Base-by-base conservation (phyloP, 2,888 invertebrate species). In the Hyposoter dolosus region DNA sequence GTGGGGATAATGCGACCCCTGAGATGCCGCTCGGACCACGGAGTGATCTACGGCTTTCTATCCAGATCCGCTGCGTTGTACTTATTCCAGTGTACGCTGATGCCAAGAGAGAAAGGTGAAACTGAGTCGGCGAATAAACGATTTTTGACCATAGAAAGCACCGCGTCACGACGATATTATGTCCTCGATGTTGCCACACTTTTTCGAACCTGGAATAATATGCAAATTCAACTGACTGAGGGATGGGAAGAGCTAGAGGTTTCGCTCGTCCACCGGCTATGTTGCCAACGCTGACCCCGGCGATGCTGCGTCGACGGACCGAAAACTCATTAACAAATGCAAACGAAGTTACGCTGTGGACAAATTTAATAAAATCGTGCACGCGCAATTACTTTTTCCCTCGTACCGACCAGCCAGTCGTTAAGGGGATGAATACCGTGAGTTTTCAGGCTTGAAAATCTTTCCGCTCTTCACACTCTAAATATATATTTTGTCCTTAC, bases 281-380 rank as follows among this genome's bases (percentile, higher is more conserved):
- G 77, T 68, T 28, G 23, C 45, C 63, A 19, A 78, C 78, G 87
- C 71, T 68, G 82, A 84, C 87, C 82, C 80, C 77, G 75, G 35
- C 60, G 17, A 63, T 56, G 65, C 60, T 40, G 69, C 77, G 88
- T 90, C 89, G 90, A 84, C 90, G 90, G 89, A 89, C 91, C 90
- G 91, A 93, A 93, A 93, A 93, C 92, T 93, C 93, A 93, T 93
- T 92, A 93, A 92, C 93, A 91, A 93, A 93, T 93, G 93, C 93
- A 93, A 93, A 93, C 93, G 93, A 93, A 92, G 90, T 91, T 91
- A 92, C 92, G 91, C 91, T 91, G 92, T 91, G 92, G 93, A 93
- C 93, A 92, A 93, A 94, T 93, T 93, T 93, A 93, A 93, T 93
- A 92, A 93, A 93, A 93, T 93, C 91, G 91, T 92, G 90, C 92